A percentile compares a stretch with the other conserved stretches of the same genome.
Conservation (phyloP, 2,888 invertebrate genomes). For the Pharmacophagus antenor region DNA sequence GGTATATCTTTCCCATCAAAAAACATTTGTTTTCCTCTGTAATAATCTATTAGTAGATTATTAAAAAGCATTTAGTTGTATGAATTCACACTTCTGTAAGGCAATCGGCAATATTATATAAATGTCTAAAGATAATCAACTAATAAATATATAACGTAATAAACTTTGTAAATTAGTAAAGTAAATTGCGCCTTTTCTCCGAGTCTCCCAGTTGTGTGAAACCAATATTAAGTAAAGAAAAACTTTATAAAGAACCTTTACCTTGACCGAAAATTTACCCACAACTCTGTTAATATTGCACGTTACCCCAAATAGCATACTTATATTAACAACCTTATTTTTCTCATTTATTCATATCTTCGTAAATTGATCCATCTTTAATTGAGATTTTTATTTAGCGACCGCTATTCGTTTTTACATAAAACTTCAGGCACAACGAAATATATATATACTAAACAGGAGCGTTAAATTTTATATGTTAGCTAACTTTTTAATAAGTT, state of each 20-base stretch:
- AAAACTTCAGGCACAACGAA: slow-evolving; percentile 24
- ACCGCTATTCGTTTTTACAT: neutral
- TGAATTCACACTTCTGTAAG: neutral
- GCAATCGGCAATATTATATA: neutral
- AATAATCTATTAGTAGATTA: no score
- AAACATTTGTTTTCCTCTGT: no score
- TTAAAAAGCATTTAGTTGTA: neutral
- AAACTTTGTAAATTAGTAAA: neutral
- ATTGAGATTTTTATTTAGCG: no score
- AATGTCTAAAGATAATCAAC: no score
- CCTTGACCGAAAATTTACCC: no score
- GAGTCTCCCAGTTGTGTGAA: neutral
- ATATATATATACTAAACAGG: slow-evolving; percentile 1
- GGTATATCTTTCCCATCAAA: no score
- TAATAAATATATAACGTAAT: neutral
- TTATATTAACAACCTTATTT: no score
- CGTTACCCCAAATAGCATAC: no score
- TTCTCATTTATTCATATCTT: no score
- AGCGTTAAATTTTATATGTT: slow-evolving; percentile 21
- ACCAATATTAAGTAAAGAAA: neutral
- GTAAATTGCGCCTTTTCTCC: neutral
- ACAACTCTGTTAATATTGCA: no score
- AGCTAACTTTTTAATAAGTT: neutral
- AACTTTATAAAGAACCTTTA: no score
- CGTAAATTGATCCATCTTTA: no score